phyloP scores from a whole-genome alignment of 1,140 invertebrate species.

The Micrasema longulum region DNA sequence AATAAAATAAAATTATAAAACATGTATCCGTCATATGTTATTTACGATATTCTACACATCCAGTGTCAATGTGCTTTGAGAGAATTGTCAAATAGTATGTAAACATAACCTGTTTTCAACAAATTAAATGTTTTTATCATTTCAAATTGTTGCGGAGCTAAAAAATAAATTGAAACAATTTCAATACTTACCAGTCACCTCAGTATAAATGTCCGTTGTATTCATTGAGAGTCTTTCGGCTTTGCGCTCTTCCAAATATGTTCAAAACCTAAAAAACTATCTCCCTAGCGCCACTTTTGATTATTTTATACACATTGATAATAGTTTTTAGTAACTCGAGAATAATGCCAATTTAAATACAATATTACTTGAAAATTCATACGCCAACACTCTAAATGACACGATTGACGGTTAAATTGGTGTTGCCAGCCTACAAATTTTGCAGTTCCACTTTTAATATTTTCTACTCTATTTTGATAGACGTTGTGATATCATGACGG shows the following conservation, averaged over 20 bases:
- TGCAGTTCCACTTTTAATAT: too few relatives aligned
- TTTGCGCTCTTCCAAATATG: background rate
- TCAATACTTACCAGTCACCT: background rate
- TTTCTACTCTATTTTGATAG: background rate
- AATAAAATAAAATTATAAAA: constrained; percentile 1
- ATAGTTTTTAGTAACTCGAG: background rate
- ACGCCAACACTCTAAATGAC: background rate
- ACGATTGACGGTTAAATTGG: background rate
- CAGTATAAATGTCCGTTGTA: background rate
- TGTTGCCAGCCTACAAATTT: background rate
- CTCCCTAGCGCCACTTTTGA: too few relatives aligned
- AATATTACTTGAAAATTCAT: background rate
- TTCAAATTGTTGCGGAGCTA: background rate
- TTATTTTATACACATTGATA: background rate
- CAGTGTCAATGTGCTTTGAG: background rate
- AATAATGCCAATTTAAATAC: background rate
- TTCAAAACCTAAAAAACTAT: background rate
- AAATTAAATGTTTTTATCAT: background rate
- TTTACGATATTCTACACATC: background rate
- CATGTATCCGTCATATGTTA: background rate
- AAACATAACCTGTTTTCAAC: background rate
- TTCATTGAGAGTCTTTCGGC: background rate
- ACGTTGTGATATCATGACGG: too few relatives aligned
- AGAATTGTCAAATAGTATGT: background rate
- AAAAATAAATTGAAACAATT: background rate